These are phyloP conservation scores for Ceriagrion tenellum DNA, from an alignment of 2,888 invertebrate species.

Conservation along the genomic window DNA sequence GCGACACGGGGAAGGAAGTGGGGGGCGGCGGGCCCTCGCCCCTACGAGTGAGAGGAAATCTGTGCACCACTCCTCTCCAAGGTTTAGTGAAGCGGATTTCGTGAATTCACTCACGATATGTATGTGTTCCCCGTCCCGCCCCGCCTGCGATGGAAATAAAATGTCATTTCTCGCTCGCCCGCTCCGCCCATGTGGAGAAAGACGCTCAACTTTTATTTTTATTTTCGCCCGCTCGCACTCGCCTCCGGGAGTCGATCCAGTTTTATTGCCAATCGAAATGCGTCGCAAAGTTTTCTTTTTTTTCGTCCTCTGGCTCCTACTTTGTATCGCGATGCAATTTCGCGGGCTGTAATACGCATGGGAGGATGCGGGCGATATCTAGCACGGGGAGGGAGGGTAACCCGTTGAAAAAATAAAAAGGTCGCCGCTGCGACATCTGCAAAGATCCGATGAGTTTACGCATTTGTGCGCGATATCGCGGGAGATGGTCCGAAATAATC, in stretches of 20 bases:
- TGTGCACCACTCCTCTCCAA: background rate
- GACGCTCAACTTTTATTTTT: background rate
- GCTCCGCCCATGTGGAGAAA: background rate
- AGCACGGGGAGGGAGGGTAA: background rate
- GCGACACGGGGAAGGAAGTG: background rate
- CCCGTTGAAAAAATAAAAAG: background rate
- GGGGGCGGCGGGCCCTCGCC: background rate
- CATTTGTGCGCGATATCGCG: background rate
- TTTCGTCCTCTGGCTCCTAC: background rate
- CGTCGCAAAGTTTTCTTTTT: background rate
- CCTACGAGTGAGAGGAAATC: background rate
- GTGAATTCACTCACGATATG: conserved; percentile 25
- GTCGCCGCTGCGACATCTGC: background rate
- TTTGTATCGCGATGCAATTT: background rate
- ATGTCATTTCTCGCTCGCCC: background rate
- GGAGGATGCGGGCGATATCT: background rate
- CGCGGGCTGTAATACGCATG: background rate
- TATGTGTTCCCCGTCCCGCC: background rate
- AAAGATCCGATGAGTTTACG: background rate
- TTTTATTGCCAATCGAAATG: conserved; percentile 21
- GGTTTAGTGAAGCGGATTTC: conserved; percentile 19
- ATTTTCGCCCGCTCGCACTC: background rate
- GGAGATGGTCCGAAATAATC: background rate
- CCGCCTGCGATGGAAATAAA: background rate
- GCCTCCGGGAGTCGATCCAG: background rate